Base-by-base conservation (phyloP, 2,888 invertebrate species). In the Plebejus melissa region DNA sequence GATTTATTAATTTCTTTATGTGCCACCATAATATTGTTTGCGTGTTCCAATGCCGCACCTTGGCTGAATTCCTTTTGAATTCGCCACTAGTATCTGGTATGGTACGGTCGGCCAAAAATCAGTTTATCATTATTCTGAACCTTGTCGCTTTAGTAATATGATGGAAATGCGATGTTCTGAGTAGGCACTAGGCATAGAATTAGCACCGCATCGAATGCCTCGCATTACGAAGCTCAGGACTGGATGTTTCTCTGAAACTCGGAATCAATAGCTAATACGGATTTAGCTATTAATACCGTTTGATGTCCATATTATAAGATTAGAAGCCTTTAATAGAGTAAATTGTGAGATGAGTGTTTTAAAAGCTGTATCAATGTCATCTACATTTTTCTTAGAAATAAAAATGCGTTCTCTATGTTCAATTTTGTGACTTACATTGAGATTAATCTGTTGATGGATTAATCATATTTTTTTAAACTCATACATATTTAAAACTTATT, bases 1-100 rank as follows among this genome's bases (percentile, higher is more conserved):
- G 72, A 72, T 72, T 54, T 32, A 72, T 72, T 50, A 36, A 16
- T 32, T 50, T 72, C 54, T 72, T 72, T 54, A 50, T 54, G 72
- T 72, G 50, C 13, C 13, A 16, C n/a, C 13, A 41, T n/a, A 41
- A 70, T 72, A 32, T 13, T 72, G 50, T 32, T 54, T 32, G 72
- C 72, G 72, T 72, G 72, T 32, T 54, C 16, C 54, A 72, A 54
- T 54, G 72, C 41, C 41, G 41, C 54, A 71, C 50, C 71, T 50
- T 28, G 71, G 7, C n/a, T 71, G 22, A 22, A 50, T 71, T 71
- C 28, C 28, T 71, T 46, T 28, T 71, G 50, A 46, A 46, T 71
- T 22, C 41, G 13, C 54, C 28, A 16, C 50, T 50, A 50, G 70
- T n/a, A 70, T 7, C 65, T 5, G 32, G 32, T 32, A 11, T 13